These are phyloP conservation scores for Mesorhabditis spiculigera DNA, from an alignment of 2,888 invertebrate species.

Conservation along the genomic window DNA sequence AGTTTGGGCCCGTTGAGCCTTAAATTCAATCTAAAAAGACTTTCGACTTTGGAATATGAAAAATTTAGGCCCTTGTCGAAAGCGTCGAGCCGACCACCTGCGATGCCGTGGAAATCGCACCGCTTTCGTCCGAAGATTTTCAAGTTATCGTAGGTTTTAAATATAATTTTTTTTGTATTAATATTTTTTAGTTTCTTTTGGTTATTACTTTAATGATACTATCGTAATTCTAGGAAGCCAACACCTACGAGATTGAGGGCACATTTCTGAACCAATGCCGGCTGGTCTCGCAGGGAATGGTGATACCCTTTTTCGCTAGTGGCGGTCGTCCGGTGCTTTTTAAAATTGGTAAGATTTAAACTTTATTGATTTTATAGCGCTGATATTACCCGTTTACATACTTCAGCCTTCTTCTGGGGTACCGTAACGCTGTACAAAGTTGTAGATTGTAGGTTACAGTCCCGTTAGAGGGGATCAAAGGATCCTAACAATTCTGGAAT, in stretches of 20 bases:
- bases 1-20: not conserved
- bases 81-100: slow-evolving; percentile 23
- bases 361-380: too few relatives aligned
- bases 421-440: too few relatives aligned
- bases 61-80: slow-evolving; percentile 33
- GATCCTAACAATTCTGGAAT: too few relatives aligned
- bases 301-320: slow-evolving; percentile 39
- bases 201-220: not conserved
- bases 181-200: not conserved
- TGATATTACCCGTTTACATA: too few relatives aligned
- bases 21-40: not conserved
- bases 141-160: slow-evolving; percentile 30
- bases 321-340: slow-evolving; percentile 33
- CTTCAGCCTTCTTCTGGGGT: too few relatives aligned
- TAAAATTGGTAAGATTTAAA: slow-evolving; percentile 31
- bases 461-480: too few relatives aligned
- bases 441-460: too few relatives aligned
- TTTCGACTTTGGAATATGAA: not conserved
- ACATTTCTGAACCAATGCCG: slow-evolving; percentile 45
- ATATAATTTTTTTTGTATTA: not conserved
- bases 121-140: slow-evolving; percentile 32
- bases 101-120: slow-evolving; percentile 35
- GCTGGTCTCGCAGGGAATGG: slow-evolving; percentile 38
- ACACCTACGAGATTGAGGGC: slow-evolving; percentile 34
- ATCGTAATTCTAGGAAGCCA: slow-evolving; percentile 23